Evolutionary conservation across 2,888 invertebrate genomes (phyloP).

Genomic region (Atethmia centrago): DNA sequence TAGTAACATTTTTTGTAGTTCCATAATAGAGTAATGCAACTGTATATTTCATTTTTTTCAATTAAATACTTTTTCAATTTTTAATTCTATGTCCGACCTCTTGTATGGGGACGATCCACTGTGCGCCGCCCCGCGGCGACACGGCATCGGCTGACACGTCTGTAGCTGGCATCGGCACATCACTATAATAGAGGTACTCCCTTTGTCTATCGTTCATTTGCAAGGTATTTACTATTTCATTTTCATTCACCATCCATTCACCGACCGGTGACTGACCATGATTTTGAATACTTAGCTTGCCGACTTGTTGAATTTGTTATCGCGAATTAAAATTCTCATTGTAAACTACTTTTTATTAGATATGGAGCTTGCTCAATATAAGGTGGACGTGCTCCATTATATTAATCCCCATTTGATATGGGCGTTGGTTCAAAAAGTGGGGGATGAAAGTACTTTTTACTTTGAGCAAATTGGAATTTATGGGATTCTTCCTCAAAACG

Average conservation of each 20-base stretch:
- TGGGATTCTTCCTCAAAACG: conserved; percentile 77
- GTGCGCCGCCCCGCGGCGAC: background rate
- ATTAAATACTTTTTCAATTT: no score
- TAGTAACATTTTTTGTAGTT: no score
- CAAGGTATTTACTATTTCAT: background rate
- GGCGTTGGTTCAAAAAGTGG: conserved; percentile 70
- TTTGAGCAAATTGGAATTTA: conserved; percentile 84
- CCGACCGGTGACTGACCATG: background rate
- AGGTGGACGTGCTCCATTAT: conserved; percentile 77
- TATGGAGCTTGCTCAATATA: conserved; percentile 77
- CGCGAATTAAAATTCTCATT: background rate
- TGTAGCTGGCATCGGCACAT: background rate
- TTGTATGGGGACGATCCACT: no score
- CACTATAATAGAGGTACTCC: conserved; percentile 25
- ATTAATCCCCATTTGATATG: conserved; percentile 83
- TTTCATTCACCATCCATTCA: background rate
- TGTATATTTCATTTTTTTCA: no score
- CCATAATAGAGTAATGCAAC: no score
- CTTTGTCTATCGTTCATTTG: conserved; percentile 5
- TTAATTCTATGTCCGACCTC: no score
- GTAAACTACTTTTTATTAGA: conserved; percentile 7
- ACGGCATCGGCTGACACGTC: no score
- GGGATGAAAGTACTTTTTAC: conserved; percentile 56
- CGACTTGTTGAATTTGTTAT: background rate
- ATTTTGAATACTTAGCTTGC: conserved; percentile 30